These are phyloP conservation scores for Chlorocebus sabaeus DNA, from an alignment of 2,113 vertebrate species.

Conservation along the genomic window DNA sequence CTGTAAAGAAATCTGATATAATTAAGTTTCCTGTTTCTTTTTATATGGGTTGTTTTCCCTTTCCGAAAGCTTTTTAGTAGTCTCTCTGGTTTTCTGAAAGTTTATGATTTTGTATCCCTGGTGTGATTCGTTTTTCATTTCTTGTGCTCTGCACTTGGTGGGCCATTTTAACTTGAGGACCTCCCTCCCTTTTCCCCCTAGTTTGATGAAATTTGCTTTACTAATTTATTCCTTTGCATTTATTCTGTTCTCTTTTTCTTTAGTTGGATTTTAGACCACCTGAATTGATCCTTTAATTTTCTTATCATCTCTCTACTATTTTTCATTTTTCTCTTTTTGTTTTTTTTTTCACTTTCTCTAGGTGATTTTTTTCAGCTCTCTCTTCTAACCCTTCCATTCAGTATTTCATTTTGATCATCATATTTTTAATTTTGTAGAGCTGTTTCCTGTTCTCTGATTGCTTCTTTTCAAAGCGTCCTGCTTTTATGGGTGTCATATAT, in stretches of 20 bases:
- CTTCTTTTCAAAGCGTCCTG: background rate
- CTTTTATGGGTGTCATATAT: background rate
- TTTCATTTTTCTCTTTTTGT: background rate
- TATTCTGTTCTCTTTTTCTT: background rate
- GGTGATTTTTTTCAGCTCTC: background rate
- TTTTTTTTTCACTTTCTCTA: background rate
- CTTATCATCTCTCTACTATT: background rate
- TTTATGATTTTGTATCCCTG: background rate
- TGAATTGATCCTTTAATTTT: background rate
- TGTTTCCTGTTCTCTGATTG: background rate
- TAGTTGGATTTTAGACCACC: background rate
- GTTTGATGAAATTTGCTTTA: background rate
- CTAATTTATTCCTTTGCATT: background rate
- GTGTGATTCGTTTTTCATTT: background rate
- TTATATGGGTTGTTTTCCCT: background rate
- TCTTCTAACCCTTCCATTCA: background rate
- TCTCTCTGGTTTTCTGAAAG: background rate
- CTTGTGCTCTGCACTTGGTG: background rate
- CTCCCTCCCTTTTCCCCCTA: background rate
- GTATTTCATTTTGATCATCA: background rate
- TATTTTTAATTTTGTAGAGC: background rate
- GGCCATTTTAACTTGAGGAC: background rate
- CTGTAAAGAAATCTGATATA: background rate
- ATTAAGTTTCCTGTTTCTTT: background rate
- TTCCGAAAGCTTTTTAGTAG: background rate